A percentile compares a stretch with the other conserved stretches of the same genome.
phyloP scores from a whole-genome alignment of 2,797 vertebrate genomes.

The Pampus argenteus region DNA sequence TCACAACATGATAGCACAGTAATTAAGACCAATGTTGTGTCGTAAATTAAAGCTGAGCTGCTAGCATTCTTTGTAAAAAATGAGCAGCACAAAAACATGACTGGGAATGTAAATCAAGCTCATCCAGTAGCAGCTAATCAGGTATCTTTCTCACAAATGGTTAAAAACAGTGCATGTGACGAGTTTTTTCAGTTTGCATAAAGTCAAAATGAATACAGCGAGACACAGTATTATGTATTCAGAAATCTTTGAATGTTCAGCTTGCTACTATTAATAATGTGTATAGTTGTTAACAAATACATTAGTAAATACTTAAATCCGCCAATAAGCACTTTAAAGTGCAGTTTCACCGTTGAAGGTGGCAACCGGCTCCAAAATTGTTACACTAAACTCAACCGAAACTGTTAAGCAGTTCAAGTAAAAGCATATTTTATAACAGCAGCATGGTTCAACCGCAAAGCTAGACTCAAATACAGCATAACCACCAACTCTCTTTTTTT shows the following conservation, averaged over 20 bases:
- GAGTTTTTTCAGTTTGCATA: neutral
- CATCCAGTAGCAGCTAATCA: neutral
- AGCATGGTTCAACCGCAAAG: neutral
- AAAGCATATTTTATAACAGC: neutral
- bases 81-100: neutral
- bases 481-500: slow-evolving; percentile 22
- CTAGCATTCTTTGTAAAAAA: neutral
- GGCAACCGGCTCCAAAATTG: neutral
- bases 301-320: too few species aligned
- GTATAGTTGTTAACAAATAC: too few species aligned
- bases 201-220: neutral
- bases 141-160: neutral
- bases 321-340: too few species aligned
- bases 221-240: too few species aligned
- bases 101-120: neutral
- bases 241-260: too few species aligned
- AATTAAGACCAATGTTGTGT: neutral
- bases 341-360: neutral
- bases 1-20: neutral
- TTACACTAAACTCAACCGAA: neutral
- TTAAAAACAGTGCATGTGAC: neutral
- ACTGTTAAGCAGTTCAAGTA: neutral
- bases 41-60: neutral
- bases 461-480: neutral
- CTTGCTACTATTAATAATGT: too few species aligned